Evolutionary conservation across 2,797 vertebrate genomes (phyloP).

Genomic region (Peromyscus melanophrys): DNA sequence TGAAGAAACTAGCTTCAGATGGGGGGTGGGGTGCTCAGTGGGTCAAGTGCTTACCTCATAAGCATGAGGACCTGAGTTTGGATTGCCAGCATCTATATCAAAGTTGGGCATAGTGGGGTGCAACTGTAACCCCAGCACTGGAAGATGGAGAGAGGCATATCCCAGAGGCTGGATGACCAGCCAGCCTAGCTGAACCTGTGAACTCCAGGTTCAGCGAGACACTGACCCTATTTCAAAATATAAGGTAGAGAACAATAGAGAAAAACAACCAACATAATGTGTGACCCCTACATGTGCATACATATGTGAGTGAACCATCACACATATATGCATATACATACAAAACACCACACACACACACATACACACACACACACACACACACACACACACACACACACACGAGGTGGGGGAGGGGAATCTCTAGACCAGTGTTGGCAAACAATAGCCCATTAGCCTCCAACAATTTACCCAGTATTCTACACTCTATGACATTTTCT

Average conservation of each 20-base stretch:
- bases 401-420: no score
- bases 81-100: neutral
- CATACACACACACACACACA: neutral
- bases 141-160: neutral
- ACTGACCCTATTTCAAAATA: neutral
- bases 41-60: neutral
- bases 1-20: neutral
- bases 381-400: neutral
- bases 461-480: neutral
- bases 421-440: neutral
- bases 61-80: neutral
- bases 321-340: neutral
- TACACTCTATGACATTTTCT: neutral
- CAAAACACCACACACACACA: neutral
- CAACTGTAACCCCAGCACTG: neutral
- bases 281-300: neutral
- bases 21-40: neutral
- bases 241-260: neutral
- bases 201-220: neutral
- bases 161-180: neutral
- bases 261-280: neutral
- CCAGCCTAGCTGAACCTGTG: neutral
- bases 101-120: neutral
- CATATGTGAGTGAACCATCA: neutral
- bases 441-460: neutral